Conservation (phyloP, 2,888 invertebrate genomes). For the Gymnoscelis rufifasciata region DNA sequence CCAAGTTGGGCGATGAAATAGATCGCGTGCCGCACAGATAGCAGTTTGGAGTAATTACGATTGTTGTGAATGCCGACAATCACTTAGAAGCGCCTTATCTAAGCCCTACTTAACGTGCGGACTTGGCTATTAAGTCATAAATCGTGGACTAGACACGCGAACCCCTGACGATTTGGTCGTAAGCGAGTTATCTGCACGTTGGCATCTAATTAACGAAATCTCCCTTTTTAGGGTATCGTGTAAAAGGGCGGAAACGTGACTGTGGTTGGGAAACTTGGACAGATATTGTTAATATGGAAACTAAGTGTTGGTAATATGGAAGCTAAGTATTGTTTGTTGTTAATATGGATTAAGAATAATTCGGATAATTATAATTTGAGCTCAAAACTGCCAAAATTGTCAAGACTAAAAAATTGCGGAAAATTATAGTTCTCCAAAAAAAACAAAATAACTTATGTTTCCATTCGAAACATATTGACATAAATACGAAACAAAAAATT, state of each 20-base stretch:
- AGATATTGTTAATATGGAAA: too few species aligned
- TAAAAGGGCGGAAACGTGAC: neutral
- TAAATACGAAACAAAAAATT: too few species aligned
- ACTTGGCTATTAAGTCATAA: constrained; percentile 77
- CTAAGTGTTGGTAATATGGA: too few species aligned
- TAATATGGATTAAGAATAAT: too few species aligned
- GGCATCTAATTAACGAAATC: constrained; percentile 67
- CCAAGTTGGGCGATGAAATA: constrained; percentile 63
- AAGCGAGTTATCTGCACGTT: constrained; percentile 67
- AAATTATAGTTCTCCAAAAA: too few species aligned
- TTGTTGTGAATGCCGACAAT: constrained; percentile 78
- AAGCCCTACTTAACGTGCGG: constrained; percentile 74
- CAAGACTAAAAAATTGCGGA: too few species aligned
- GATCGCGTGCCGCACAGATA: constrained; percentile 74
- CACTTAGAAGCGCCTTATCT: constrained; percentile 78
- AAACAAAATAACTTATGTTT: too few species aligned
- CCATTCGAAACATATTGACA: too few species aligned
- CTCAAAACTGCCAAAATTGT: too few species aligned
- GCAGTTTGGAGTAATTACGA: constrained; percentile 77
- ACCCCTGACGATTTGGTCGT: constrained; percentile 65
- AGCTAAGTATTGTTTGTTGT: too few species aligned
- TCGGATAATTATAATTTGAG: too few species aligned
- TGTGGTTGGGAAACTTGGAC: too few species aligned
- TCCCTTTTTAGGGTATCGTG: constrained; percentile 28
- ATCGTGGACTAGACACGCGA: constrained; percentile 72